These are phyloP conservation scores for Agapornis canus DNA, from an alignment of 2,797 vertebrate species.

Conservation along the genomic window DNA sequence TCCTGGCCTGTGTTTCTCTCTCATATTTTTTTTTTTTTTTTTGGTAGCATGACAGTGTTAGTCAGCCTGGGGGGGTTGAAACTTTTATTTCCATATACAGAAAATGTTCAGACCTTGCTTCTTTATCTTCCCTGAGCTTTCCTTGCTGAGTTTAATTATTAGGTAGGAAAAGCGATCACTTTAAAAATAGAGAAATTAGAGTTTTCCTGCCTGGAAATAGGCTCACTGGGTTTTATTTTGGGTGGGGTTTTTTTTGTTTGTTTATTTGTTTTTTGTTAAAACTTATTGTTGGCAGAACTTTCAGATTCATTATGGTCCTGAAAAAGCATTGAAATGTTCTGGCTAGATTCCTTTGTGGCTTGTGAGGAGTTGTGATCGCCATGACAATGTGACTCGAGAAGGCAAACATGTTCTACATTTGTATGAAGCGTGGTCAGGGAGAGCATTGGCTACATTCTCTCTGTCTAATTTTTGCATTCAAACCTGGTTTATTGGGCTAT, in stretches of 20 bases:
- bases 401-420: neutral
- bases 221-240: neutral
- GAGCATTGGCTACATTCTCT: neutral
- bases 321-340: neutral
- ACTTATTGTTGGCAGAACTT: neutral
- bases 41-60: neutral
- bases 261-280: neutral
- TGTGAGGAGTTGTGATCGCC: neutral
- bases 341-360: neutral
- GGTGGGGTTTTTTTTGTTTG: neutral
- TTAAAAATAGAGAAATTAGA: neutral
- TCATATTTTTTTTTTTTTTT: conserved; percentile 16
- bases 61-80: conserved; percentile 3
- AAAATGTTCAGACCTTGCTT: neutral
- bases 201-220: neutral
- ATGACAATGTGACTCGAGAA: neutral
- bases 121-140: neutral
- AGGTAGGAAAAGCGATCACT: neutral
- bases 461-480: neutral
- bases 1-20: conserved; percentile 29
- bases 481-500: neutral
- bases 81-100: neutral
- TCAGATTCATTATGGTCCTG: conserved; percentile 14
- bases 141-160: neutral
- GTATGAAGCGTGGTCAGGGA: neutral